These are phyloP conservation scores for Loxodonta africana DNA, from an alignment of 2,113 vertebrate species.

Conservation along the genomic window DNA sequence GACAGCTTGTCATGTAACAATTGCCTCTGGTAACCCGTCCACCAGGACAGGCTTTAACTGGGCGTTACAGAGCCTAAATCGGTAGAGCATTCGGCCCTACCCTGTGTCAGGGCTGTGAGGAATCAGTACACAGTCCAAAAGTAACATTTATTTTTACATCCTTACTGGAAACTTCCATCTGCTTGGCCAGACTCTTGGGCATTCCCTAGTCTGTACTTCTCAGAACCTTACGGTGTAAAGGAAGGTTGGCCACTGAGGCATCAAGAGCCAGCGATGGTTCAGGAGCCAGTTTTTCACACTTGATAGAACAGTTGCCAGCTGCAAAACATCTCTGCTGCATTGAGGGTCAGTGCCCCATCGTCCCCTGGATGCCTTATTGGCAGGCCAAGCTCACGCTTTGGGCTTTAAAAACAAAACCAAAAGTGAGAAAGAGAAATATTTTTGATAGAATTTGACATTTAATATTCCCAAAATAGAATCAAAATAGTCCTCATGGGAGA, in stretches of 20 bases:
- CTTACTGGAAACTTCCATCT: slow-evolving; percentile 10
- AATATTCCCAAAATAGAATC: slow-evolving; percentile 2
- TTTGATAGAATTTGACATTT: background rate
- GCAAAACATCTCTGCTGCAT: background rate
- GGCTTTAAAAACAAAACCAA: slow-evolving; percentile 48
- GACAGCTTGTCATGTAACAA: background rate
- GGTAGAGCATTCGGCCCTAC: background rate
- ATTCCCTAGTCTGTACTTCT: background rate
- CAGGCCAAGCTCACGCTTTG: background rate
- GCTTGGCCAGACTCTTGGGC: background rate
- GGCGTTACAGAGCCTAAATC: background rate
- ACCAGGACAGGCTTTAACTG: background rate
- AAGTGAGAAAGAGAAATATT: slow-evolving; percentile 16
- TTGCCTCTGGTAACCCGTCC: background rate
- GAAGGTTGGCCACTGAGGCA: background rate
- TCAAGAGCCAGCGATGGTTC: background rate
- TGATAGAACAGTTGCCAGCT: background rate
- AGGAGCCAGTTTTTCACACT: background rate
- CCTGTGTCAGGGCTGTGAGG: background rate
- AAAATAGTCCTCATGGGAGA: background rate
- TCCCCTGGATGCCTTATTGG: background rate
- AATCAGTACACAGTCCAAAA: background rate
- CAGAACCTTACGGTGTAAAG: background rate
- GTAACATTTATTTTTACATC: slow-evolving; percentile 5
- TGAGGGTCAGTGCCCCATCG: accelerated